A percentile compares a stretch with the other conserved stretches of the same genome.
Evolutionary conservation across 37 sponge, comb jelly and placozoan species (phyloP).

Genomic region (Eunapius fragilis): DNA sequence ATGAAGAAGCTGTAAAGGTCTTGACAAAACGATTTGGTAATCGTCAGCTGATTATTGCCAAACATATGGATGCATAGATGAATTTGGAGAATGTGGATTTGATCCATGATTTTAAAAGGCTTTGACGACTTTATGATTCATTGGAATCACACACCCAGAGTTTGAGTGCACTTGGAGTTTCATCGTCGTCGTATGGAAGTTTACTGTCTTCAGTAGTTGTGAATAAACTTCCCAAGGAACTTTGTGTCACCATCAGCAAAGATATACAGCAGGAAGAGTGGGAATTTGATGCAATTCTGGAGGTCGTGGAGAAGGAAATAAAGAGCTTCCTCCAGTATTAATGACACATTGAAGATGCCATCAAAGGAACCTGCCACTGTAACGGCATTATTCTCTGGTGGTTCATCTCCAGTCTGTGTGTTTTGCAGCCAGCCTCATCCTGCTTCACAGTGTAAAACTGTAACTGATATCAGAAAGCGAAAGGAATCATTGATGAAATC

Average conservation of each 20-base stretch:
- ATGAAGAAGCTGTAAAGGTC: neutral
- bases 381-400: neutral
- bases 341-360: neutral
- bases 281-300: neutral
- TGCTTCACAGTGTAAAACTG: neutral
- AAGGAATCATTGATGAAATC: neutral
- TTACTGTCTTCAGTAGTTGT: neutral
- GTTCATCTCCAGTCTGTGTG: neutral
- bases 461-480: neutral
- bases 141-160: neutral
- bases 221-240: neutral
- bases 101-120: neutral
- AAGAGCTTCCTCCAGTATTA: neutral
- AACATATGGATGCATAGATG: neutral
- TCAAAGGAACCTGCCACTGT: neutral
- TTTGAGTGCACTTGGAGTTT: neutral
- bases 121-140: neutral
- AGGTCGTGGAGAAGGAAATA: neutral
- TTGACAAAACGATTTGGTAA: neutral
- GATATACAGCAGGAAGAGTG: neutral
- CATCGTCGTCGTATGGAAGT: neutral
- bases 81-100: neutral
- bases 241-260: neutral
- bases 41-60: neutral
- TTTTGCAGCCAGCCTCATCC: neutral